phyloP scores from a whole-genome alignment of 2,888 invertebrate genomes.

The Nezara viridula region DNA sequence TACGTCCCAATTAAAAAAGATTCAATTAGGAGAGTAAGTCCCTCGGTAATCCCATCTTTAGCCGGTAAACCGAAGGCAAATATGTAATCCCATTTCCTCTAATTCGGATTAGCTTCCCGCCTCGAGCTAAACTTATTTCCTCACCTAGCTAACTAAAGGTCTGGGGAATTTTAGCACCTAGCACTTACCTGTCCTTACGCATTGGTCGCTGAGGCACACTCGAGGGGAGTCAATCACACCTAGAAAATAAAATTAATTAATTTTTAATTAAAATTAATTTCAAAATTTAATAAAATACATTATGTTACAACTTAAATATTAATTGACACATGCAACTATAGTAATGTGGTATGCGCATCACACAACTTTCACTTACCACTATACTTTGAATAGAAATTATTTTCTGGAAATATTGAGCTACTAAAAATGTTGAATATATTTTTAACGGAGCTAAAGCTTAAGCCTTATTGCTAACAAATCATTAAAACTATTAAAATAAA shows the following conservation, averaged over 20 bases:
- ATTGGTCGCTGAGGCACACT: constrained; percentile 76
- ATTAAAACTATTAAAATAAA: too few species aligned
- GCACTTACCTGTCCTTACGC: constrained; percentile 76
- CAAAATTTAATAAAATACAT: too few species aligned
- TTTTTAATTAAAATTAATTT: neutral
- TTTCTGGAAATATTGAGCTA: too few species aligned
- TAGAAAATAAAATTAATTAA: constrained; percentile 40
- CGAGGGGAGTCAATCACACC: constrained; percentile 62
- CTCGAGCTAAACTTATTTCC: constrained; percentile 24
- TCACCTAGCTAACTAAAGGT: neutral
- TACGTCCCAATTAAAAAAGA: constrained; percentile 46
- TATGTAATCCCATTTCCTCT: neutral
- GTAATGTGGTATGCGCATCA: too few species aligned
- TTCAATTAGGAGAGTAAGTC: constrained; percentile 39
- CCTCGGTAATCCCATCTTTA: neutral
- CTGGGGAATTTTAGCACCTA: neutral
- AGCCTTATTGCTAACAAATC: too few species aligned
- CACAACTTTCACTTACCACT: too few species aligned
- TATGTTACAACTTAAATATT: too few species aligned
- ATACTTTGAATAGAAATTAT: too few species aligned
- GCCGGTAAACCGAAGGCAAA: constrained; percentile 8
- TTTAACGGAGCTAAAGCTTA: too few species aligned
- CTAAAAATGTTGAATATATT: too few species aligned
- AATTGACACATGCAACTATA: too few species aligned
- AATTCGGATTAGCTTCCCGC: constrained; percentile 3